Conservation (phyloP, 2,797 vertebrate species). For the Orientallactaga sibirica region DNA sequence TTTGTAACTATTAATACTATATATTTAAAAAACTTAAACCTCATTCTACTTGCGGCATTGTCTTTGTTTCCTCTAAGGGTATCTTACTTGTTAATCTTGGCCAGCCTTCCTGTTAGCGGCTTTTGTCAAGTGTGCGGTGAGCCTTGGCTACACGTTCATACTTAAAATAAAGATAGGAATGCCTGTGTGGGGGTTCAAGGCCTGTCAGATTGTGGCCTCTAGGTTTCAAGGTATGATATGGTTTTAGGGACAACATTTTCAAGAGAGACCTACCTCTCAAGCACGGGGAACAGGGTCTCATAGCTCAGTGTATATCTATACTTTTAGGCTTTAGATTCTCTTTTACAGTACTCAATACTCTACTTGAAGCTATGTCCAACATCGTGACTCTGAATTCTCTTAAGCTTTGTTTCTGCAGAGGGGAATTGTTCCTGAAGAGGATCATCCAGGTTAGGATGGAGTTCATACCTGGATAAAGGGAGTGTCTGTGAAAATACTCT, state of each 20-base stretch:
- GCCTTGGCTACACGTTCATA: background rate
- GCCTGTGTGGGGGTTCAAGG: background rate
- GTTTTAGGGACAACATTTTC: background rate
- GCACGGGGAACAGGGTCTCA: background rate
- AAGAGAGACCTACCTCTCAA: background rate
- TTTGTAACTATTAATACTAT: conserved; percentile 63
- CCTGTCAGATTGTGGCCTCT: background rate
- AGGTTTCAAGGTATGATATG: background rate
- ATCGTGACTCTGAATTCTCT: background rate
- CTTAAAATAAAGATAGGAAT: conserved; percentile 43
- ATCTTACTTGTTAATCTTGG: conserved; percentile 67
- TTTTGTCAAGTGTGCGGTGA: conserved; percentile 48
- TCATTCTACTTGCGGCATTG: conserved; percentile 38
- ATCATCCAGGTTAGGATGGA: background rate
- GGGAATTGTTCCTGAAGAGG: background rate
- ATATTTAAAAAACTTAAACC: background rate
- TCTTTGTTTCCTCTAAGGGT: conserved; percentile 43
- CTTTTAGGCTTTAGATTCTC: background rate
- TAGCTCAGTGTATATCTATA: background rate
- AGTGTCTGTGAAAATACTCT: background rate
- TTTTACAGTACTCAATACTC: background rate
- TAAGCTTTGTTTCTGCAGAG: background rate
- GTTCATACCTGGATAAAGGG: background rate
- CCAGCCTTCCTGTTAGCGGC: background rate
- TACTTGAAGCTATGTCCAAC: background rate